A percentile compares a stretch with the other conserved stretches of the same genome.
phyloP scores from a whole-genome alignment of 1,140 invertebrate species.

The Contarinia nasturtii region DNA sequence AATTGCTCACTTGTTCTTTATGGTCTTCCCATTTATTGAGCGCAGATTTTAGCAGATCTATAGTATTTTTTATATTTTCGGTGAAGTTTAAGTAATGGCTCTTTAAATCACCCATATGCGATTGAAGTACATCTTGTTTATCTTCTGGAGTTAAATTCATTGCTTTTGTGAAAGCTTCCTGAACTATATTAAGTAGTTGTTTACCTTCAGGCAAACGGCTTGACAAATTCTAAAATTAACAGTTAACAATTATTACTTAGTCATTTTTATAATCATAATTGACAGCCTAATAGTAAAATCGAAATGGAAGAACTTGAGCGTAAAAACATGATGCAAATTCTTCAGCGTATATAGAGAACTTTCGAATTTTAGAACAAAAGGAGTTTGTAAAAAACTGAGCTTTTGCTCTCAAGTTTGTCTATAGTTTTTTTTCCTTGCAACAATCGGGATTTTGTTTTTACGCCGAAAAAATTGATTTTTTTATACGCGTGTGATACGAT shows the following conservation, averaged over 20 bases:
- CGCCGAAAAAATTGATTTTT: too few species aligned
- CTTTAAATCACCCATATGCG: constrained; percentile 50
- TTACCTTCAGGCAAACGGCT: constrained; percentile 70
- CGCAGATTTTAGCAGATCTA: constrained; percentile 54
- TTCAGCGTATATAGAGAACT: too few species aligned
- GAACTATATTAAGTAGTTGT: constrained; percentile 54
- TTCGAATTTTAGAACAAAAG: too few species aligned
- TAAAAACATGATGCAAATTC: too few species aligned
- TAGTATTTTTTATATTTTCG: constrained; percentile 57
- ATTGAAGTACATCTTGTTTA: constrained; percentile 55
- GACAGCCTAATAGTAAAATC: too few species aligned
- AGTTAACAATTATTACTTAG: not conserved
- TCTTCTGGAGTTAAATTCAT: constrained; percentile 60
- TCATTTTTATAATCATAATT: too few species aligned
- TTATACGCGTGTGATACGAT: too few species aligned
- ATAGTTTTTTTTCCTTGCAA: too few species aligned
- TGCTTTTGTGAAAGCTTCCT: constrained; percentile 69
- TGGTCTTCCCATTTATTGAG: constrained; percentile 67
- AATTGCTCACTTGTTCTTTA: constrained; percentile 40
- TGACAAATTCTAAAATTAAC: constrained; percentile 31
- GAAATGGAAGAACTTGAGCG: too few species aligned
- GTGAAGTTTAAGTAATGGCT: constrained; percentile 68
- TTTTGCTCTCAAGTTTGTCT: too few species aligned
- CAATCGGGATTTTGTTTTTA: too few species aligned
- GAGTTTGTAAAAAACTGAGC: too few species aligned